phyloP scores from a whole-genome alignment of 2,888 invertebrate species.

The Orgyia antiqua region DNA sequence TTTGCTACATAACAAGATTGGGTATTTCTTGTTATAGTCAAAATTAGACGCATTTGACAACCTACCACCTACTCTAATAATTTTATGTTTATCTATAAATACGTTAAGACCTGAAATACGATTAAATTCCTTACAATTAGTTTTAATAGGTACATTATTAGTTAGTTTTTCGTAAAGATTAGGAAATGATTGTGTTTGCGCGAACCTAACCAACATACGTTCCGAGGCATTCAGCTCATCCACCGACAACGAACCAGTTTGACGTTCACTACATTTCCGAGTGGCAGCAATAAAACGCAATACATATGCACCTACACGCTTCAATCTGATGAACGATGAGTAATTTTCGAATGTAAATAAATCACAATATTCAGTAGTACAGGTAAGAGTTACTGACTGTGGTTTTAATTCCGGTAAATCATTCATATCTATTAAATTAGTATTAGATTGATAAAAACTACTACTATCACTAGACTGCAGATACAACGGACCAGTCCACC shows the following conservation, averaged over 20 bases:
- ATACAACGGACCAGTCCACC: constrained; percentile 6
- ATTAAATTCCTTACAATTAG: too few relatives aligned
- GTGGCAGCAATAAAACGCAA: constrained; percentile 2
- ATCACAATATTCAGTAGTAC: not conserved
- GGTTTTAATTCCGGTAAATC: constrained; percentile 4
- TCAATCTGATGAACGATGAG: not conserved
- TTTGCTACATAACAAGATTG: constrained; percentile 5
- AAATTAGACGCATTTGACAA: too few relatives aligned
- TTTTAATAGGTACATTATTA: too few relatives aligned
- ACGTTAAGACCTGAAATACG: too few relatives aligned
- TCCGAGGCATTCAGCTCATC: constrained; percentile 1
- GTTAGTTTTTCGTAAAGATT: too few relatives aligned
- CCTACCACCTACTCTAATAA: constrained; percentile 9
- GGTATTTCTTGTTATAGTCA: too few relatives aligned
- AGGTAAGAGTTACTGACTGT: not conserved
- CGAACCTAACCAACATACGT: not conserved
- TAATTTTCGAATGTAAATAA: constrained; percentile 1
- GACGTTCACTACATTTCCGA: too few relatives aligned
- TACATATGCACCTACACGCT: constrained; percentile 1
- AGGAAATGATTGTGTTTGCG: not conserved
- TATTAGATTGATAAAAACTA: not conserved
- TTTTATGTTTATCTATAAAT: constrained; percentile 5
- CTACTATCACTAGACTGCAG: not conserved
- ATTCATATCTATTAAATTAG: not conserved
- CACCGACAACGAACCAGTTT: constrained; percentile 1